Percentiles rank a stretch among this genome's conserved stretches.
phyloP scores from a whole-genome alignment of 2,113 vertebrate genomes.

The Pipa parva region DNA sequence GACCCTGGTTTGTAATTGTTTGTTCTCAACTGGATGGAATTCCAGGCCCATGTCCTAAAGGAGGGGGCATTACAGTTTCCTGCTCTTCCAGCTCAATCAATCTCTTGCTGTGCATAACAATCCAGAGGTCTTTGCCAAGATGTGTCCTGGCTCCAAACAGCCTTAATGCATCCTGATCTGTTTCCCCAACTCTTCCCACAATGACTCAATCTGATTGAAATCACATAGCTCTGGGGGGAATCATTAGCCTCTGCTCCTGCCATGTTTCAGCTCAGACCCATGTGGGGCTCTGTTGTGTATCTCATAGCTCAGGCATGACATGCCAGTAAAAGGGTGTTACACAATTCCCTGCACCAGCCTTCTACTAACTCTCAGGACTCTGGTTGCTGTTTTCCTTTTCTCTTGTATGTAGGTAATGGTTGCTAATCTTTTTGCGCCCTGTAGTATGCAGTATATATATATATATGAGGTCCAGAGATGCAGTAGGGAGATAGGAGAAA shows the following conservation, averaged over 20 bases:
- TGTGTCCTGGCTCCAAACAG: constrained; percentile 15
- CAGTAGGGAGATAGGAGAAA: no score
- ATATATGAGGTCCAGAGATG: no score
- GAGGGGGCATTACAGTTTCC: neutral
- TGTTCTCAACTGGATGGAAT: neutral
- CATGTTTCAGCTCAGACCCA: constrained; percentile 46
- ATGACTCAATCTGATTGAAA: constrained; percentile 57
- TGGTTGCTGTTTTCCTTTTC: neutral
- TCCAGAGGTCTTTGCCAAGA: constrained; percentile 12
- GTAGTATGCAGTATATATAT: no score
- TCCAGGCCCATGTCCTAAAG: constrained; percentile 1
- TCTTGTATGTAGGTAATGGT: neutral
- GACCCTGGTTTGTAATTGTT: neutral
- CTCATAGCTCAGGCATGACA: fast-evolving
- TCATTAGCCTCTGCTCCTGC: constrained; percentile 48
- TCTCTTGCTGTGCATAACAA: constrained; percentile 20
- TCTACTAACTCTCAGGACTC: neutral
- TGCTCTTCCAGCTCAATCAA: constrained; percentile 2
- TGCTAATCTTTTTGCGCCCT: constrained; percentile 17
- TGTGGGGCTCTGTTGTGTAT: constrained; percentile 24
- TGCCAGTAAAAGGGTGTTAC: constrained; percentile 44
- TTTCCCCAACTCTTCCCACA: constrained; percentile 50
- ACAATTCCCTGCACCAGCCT: constrained; percentile 46
- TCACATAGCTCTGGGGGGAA: constrained; percentile 56
- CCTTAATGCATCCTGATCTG: constrained; percentile 50